A percentile compares a stretch with the other conserved stretches of the same genome.
These are phyloP conservation scores for Cheumatopsyche charites DNA, from an alignment of 1,140 invertebrate genomes.

Conservation along the genomic window DNA sequence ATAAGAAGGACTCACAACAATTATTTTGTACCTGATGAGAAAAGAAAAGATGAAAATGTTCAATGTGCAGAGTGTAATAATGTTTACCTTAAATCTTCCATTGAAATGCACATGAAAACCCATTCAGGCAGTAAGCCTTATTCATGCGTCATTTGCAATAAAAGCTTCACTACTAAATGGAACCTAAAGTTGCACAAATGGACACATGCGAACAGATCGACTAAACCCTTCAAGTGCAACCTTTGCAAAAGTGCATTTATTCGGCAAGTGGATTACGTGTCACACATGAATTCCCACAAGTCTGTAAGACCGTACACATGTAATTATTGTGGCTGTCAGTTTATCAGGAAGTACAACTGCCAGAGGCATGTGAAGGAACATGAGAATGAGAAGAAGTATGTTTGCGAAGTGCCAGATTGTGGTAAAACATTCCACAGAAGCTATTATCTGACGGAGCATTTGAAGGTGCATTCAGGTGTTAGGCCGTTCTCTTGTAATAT, in stretches of 20 bases:
- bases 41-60: constrained; percentile 70
- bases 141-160: constrained; percentile 82
- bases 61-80: constrained; percentile 81
- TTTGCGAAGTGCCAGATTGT: constrained; percentile 79
- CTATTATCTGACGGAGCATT: constrained; percentile 86
- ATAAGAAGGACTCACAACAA: constrained; percentile 81
- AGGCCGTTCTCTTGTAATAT: constrained; percentile 84
- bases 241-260: constrained; percentile 84
- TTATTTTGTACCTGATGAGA: constrained; percentile 70
- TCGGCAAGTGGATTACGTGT: constrained; percentile 76
- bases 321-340: constrained; percentile 92
- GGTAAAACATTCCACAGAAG: constrained; percentile 85
- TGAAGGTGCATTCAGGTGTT: constrained; percentile 82
- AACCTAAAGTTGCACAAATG: constrained; percentile 87
- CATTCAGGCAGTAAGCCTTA: constrained; percentile 77
- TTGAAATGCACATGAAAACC: constrained; percentile 80
- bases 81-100: constrained; percentile 76
- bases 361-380: constrained; percentile 90
- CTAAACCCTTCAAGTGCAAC: constrained; percentile 85
- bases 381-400: constrained; percentile 85
- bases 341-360: constrained; percentile 92
- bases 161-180: constrained; percentile 86
- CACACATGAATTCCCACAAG: constrained; percentile 84
- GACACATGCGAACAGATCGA: constrained; percentile 83
- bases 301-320: constrained; percentile 84